Conservation (phyloP, 1,140 invertebrate genomes). For the Drosophila sulfurigaster region DNA sequence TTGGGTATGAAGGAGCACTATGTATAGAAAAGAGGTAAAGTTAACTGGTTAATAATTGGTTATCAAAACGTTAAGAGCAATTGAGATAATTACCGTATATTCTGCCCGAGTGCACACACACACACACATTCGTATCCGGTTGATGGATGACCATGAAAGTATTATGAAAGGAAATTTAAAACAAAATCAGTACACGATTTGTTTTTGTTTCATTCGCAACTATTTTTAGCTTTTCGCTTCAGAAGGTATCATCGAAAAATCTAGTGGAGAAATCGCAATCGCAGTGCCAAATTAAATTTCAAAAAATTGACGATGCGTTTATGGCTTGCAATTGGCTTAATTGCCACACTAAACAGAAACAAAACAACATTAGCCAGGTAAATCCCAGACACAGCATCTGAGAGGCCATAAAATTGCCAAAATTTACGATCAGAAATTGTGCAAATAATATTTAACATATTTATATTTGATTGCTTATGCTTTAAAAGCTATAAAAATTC, state of each 20-base stretch:
- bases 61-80: conserved; percentile 3
- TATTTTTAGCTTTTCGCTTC: conserved; percentile 9
- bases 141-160: conserved; percentile 53
- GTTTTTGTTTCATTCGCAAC: conserved; percentile 4
- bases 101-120: conserved; percentile 79
- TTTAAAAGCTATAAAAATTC: neutral
- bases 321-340: neutral
- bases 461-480: neutral
- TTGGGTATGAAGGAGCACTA: conserved; percentile 97
- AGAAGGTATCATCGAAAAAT: neutral
- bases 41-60: conserved; percentile 13
- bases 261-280: neutral
- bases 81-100: conserved; percentile 87
- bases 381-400: neutral
- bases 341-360: neutral
- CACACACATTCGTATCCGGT: conserved; percentile 30
- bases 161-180: conserved; percentile 21
- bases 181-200: conserved; percentile 37
- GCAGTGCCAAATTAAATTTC: conserved; percentile 19
- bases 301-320: conserved; percentile 2
- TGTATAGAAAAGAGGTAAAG: conserved; percentile 8
- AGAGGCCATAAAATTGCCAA: neutral
- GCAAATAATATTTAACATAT: neutral
- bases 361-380: neutral
- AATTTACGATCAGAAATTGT: neutral